Evolutionary conservation across 2,113 vertebrate genomes (phyloP).

Genomic region (Acinonyx jubatus): DNA sequence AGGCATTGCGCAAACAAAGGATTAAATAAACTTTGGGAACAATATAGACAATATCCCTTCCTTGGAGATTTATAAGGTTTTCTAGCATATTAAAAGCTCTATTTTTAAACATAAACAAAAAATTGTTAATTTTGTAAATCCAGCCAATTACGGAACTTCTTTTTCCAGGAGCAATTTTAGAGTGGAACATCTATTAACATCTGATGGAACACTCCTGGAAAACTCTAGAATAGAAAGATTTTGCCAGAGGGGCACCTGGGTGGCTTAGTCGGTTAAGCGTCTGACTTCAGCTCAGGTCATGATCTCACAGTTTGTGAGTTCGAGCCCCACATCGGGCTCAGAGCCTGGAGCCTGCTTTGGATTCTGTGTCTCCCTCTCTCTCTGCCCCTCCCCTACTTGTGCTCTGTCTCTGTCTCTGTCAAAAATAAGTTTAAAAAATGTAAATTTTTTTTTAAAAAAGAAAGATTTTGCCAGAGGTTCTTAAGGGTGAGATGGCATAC

Average conservation of each 20-base stretch:
- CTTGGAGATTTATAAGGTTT: background rate
- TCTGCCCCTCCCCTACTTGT: too few relatives aligned
- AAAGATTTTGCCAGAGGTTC: conserved; percentile 23
- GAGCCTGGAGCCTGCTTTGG: too few relatives aligned
- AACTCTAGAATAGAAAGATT: background rate
- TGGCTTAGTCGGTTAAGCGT: too few relatives aligned
- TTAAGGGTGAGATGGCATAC: background rate
- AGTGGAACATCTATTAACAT: background rate
- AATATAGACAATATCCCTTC: background rate
- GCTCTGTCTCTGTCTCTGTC: too few relatives aligned
- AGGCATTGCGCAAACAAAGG: background rate
- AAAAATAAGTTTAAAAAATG: too few relatives aligned
- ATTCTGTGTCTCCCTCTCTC: too few relatives aligned
- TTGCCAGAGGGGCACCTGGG: background rate
- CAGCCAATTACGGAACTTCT: background rate
- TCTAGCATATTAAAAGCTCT: conserved; percentile 7
- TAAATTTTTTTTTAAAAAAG: background rate
- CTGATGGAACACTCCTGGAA: background rate
- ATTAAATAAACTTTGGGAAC: background rate
- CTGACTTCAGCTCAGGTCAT: too few relatives aligned
- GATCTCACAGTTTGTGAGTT: too few relatives aligned
- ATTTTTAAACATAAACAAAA: background rate
- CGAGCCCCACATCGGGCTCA: too few relatives aligned
- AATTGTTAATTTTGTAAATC: background rate
- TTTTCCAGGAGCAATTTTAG: conserved; percentile 1